phyloP scores from a whole-genome alignment of 2,888 invertebrate species.

The Calliopum simillimum region DNA sequence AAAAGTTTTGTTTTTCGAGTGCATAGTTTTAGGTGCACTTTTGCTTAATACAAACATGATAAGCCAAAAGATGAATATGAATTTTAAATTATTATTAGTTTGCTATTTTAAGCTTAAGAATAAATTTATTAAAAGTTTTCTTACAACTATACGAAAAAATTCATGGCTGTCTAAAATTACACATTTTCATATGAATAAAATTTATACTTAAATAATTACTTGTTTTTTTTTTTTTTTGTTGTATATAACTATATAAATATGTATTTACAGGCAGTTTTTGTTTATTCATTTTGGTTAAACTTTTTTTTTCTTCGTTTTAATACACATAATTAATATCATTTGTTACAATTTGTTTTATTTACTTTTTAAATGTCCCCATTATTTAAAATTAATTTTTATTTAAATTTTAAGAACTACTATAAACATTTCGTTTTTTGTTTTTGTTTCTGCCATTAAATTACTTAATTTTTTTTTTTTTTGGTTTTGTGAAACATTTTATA shows the following conservation, averaged over 20 bases:
- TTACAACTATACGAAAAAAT: no score
- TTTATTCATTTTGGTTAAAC: neutral
- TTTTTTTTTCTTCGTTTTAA: neutral
- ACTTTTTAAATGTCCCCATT: neutral
- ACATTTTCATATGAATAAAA: no score
- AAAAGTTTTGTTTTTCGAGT: no score
- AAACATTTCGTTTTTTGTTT: neutral
- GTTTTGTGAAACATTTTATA: conserved; percentile 28
- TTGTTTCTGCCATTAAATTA: neutral
- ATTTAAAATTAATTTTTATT: neutral
- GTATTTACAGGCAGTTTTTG: conserved; percentile 30
- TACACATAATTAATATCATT: conserved; percentile 14
- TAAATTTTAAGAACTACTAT: neutral
- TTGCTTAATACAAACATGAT: no score
- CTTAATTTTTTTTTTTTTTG: conserved; percentile 32
- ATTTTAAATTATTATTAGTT: no score
- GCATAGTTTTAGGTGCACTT: no score
- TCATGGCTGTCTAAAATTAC: no score
- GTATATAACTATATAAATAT: conserved; percentile 13
- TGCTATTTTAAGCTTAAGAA: no score
- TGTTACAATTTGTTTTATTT: neutral
- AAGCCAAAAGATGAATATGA: no score
- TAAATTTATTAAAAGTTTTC: no score
- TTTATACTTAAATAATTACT: neutral
- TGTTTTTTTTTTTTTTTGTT: conserved; percentile 7